Percentiles rank a stretch among this genome's conserved stretches.
Evolutionary conservation across 2,113 vertebrate genomes (phyloP).

Genomic region (Dascyllus trimaculatus): DNA sequence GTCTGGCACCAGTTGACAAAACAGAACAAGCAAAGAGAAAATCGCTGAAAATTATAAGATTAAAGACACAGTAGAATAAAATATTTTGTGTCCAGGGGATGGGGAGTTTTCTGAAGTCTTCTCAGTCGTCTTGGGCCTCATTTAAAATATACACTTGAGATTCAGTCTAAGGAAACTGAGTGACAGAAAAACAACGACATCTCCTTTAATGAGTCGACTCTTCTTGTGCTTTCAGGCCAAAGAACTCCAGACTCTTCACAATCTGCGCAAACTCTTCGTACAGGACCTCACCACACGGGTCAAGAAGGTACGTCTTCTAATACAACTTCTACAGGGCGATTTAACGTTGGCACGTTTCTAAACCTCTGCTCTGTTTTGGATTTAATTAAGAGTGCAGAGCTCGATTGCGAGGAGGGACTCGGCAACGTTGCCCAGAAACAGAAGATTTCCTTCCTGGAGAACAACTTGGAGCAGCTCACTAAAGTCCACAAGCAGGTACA

Average conservation of each 20-base stretch:
- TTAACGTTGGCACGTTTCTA: background rate
- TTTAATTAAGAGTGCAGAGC: constrained; percentile 90
- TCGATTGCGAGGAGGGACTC: constrained; percentile 91
- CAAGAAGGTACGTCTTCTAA: constrained; percentile 86
- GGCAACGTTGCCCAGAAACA: constrained; percentile 93
- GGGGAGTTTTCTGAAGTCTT: no score
- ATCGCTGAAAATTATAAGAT: no score
- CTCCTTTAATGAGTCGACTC: no score
- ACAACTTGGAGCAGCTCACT: constrained; percentile 95
- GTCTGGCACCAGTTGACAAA: no score
- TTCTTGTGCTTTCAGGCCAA: constrained; percentile 83
- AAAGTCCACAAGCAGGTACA: constrained; percentile 96
- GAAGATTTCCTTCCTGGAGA: constrained; percentile 97
- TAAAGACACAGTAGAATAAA: no score
- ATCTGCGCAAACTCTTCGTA: constrained; percentile 93
- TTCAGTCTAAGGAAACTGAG: constrained; percentile 15
- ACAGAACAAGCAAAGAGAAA: no score
- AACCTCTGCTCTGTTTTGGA: background rate
- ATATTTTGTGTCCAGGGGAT: no score
- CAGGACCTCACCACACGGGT: constrained; percentile 93
- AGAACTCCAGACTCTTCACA: constrained; percentile 94
- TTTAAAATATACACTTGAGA: no score
- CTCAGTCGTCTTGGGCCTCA: no score
- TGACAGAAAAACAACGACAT: no score
- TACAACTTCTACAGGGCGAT: background rate